Conservation (phyloP, 2,888 invertebrate genomes). For the Drosophila seclusa region DNA sequence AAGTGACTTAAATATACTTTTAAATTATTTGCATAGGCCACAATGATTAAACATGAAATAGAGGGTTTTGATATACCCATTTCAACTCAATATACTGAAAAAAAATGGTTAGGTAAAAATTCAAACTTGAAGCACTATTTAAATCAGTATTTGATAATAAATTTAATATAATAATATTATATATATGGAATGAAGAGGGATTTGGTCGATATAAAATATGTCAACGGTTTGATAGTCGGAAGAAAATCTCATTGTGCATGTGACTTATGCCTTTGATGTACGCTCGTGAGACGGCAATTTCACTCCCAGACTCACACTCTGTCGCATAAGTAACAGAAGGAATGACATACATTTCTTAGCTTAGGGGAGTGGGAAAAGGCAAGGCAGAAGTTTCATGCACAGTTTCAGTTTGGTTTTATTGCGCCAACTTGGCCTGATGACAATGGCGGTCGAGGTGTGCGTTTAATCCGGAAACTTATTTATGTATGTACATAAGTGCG, state of each 20-base stretch:
- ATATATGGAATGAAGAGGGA: neutral
- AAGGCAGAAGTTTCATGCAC: conserved; percentile 53
- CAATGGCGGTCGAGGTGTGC: conserved; percentile 60
- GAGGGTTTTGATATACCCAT: neutral
- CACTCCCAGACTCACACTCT: conserved; percentile 3
- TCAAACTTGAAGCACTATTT: neutral
- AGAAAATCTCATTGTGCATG: conserved; percentile 16
- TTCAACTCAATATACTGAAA: neutral
- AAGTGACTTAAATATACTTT: neutral
- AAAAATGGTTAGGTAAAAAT: neutral
- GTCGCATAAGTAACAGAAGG: conserved; percentile 15
- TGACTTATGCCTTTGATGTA: conserved; percentile 37
- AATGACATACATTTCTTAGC: conserved; percentile 38
- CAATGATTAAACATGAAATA: neutral
- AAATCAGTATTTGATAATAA: neutral
- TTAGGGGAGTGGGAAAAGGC: conserved; percentile 14
- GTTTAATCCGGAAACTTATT: conserved; percentile 80
- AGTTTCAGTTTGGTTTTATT: conserved; percentile 73
- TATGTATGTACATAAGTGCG: conserved; percentile 65
- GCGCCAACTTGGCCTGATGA: conserved; percentile 68
- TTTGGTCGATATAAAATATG: conserved; percentile 13
- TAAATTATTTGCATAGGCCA: neutral
- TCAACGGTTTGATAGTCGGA: conserved; percentile 7
- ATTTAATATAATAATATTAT: neutral
- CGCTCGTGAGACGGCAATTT: conserved; percentile 36